A percentile compares a stretch with the other conserved stretches of the same genome.
Evolutionary conservation across 2,113 vertebrate species (phyloP).

Genomic region (Narcine bancroftii): DNA sequence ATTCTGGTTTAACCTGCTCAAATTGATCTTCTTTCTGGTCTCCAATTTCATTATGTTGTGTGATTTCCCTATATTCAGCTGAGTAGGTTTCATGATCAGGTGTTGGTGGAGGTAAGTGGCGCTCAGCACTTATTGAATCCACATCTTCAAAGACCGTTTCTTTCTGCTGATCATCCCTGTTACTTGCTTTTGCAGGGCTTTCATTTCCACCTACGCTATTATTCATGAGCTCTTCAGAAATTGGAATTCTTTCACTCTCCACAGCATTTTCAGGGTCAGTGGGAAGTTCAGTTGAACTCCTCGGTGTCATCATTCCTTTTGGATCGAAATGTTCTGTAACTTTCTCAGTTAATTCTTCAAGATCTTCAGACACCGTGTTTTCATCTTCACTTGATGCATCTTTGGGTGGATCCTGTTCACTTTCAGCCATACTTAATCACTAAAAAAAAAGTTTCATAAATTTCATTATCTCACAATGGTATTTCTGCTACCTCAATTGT

Average conservation of each 20-base stretch:
- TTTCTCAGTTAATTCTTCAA: not conserved
- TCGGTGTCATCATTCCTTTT: not conserved
- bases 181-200: not conserved
- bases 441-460: not conserved
- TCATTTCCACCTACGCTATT: not conserved
- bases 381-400: not conserved
- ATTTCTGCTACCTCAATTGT: not conserved
- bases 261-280: not conserved
- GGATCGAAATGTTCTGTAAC: not conserved
- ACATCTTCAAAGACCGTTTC: not conserved
- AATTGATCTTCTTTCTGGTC: not conserved
- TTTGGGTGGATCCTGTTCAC: not conserved
- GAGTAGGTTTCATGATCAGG: not conserved
- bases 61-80: not conserved
- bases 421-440: constrained; percentile 1
- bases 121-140: not conserved
- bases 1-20: not conserved
- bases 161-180: not conserved
- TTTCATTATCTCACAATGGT: not conserved
- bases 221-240: not conserved
- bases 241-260: not conserved
- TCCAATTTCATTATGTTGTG: not conserved
- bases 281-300: not conserved
- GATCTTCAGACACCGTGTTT: not conserved
- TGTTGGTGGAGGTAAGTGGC: not conserved